phyloP scores from a whole-genome alignment of 1,140 invertebrate genomes.

The Listronotus bonariensis region DNA sequence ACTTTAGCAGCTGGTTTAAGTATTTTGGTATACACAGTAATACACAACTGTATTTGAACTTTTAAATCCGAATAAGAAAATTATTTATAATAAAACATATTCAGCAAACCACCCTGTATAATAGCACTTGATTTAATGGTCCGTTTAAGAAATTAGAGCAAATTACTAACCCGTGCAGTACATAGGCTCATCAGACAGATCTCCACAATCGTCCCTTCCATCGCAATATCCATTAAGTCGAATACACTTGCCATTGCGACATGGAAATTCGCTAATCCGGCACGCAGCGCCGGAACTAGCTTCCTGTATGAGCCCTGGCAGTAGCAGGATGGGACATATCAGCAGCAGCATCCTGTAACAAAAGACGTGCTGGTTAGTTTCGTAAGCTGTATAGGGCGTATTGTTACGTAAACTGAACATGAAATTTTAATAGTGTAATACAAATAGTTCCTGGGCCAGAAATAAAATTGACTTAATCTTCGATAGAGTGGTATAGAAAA shows the following conservation, averaged over 20 bases:
- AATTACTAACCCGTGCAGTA: slow-evolving; percentile 70
- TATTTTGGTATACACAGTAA: no score
- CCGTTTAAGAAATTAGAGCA: background rate
- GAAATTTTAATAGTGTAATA: no score
- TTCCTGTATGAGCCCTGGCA: slow-evolving; percentile 43
- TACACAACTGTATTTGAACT: no score
- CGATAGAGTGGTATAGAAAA: no score
- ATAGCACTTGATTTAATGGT: background rate
- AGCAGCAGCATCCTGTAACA: slow-evolving; percentile 45
- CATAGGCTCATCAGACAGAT: slow-evolving; percentile 80
- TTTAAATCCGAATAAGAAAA: no score
- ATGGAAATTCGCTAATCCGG: slow-evolving; percentile 81
- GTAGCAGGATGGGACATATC: slow-evolving; percentile 37
- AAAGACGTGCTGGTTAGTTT: slow-evolving; percentile 8
- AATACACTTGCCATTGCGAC: slow-evolving; percentile 77
- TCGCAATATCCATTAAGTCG: slow-evolving; percentile 86
- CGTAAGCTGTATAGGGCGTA: no score
- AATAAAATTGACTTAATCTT: no score
- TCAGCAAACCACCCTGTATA: background rate
- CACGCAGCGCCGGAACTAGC: slow-evolving; percentile 58
- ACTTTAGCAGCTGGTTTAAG: no score
- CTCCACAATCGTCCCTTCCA: slow-evolving; percentile 79
- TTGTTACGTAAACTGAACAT: no score
- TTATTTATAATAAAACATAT: no score
- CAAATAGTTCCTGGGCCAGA: no score